Evolutionary conservation across 2,888 invertebrate genomes (phyloP).

Genomic region (Cantharis lateralis): DNA sequence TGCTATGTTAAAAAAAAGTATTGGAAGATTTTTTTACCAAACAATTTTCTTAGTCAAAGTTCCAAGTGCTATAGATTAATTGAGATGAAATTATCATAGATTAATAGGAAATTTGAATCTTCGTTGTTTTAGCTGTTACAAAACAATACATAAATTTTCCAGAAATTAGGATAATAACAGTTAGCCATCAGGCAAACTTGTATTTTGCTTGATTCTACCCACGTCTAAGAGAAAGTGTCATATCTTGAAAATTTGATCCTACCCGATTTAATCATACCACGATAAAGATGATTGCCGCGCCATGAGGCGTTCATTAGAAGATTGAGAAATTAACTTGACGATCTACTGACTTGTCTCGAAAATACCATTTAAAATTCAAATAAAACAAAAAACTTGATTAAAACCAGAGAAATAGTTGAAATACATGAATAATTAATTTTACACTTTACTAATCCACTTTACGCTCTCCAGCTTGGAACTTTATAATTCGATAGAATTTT

Average conservation of each 20-base stretch:
- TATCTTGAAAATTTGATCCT: background rate
- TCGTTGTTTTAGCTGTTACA: background rate
- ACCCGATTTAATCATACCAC: background rate
- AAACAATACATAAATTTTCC: background rate
- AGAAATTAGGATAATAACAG: background rate
- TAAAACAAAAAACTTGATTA: background rate
- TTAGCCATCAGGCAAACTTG: background rate
- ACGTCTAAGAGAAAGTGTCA: background rate
- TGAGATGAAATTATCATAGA: background rate
- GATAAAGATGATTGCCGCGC: background rate
- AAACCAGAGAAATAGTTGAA: constrained; percentile 27
- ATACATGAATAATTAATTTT: constrained; percentile 29
- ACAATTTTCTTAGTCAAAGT: no score
- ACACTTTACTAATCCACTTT: constrained; percentile 27
- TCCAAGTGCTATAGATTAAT: no score
- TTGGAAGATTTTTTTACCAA: no score
- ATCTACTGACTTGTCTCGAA: background rate
- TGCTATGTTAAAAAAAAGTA: no score
- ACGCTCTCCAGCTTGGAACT: constrained; percentile 4
- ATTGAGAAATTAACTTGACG: background rate
- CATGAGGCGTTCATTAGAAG: background rate
- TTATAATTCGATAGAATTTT: constrained; percentile 24
- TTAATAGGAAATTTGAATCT: background rate
- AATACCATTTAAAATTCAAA: background rate
- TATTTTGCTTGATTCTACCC: background rate